phyloP scores from a whole-genome alignment of 2,797 vertebrate genomes.

The Eupleurogrammus muticus region DNA sequence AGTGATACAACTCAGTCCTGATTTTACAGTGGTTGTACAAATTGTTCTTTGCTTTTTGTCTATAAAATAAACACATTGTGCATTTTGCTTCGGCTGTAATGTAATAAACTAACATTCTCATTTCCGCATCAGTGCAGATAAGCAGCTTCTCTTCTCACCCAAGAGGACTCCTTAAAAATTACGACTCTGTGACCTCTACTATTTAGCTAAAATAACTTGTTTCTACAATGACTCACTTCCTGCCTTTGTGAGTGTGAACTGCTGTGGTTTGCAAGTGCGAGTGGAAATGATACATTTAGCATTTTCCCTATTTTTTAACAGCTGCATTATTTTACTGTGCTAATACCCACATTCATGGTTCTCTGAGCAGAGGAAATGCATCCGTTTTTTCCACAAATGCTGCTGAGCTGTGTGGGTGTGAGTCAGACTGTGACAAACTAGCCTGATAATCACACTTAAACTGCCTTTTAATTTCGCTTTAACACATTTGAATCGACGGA shows the following conservation, averaged over 20 bases:
- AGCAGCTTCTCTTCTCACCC: not conserved
- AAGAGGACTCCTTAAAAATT: too few species aligned
- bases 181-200: not conserved
- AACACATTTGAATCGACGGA: conserved; percentile 12
- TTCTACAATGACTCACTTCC: not conserved
- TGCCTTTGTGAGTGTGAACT: conserved; percentile 9
- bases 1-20: not conserved
- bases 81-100: not conserved
- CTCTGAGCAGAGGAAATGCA: not conserved
- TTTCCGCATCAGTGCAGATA: not conserved
- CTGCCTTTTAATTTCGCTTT: conserved; percentile 23
- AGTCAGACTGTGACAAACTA: conserved; percentile 25
- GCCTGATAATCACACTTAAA: conserved; percentile 22
- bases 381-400: conserved; percentile 14
- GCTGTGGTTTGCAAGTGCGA: too few species aligned
- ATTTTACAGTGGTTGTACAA: not conserved
- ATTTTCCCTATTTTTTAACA: not conserved
- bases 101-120: not conserved
- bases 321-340: not conserved
- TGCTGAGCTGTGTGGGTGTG: not conserved
- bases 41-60: not conserved
- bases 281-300: not conserved
- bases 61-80: not conserved
- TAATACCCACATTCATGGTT: not conserved
- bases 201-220: not conserved